Evolutionary conservation across 2,113 vertebrate species (phyloP), one percentile per base, ranked within the genome.

Genomic region (Hydrolagus affinis): DNA sequence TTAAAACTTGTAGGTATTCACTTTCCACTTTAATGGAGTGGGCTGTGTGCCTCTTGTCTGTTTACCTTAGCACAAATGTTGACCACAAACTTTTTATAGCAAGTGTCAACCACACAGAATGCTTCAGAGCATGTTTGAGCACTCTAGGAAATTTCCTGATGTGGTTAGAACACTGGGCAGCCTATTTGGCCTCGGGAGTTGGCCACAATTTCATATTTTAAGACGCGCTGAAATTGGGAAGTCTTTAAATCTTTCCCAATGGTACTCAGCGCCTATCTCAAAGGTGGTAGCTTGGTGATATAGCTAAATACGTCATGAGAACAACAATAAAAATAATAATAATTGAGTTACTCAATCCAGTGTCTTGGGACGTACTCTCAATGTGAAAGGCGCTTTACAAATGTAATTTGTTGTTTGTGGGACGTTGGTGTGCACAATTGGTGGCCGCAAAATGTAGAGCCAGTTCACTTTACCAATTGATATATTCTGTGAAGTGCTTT

Each of bases 1-100:
- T 23, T 70, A 69, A 32, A 75, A 28, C 59, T 62, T 80, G 12
- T 57, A 80, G 76, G 76, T 80, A 60, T 25, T 80, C 21, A 57
- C 76, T 23, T 25, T 9, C 59, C 76, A 80, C 59, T 80, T 62
- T 62, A 62, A n/a, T 19, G 28, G 23, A 80, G 3, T 64, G 44
- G n/a, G 56, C 76, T 60, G 25, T 3, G 0, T 62, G 76, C 57
- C 14, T 80, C 23, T 62, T 80, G 12, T 80, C n/a, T 25, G n/a
- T 80, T 64, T 28, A 64, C 23, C 19, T 80, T 28, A 17, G 59
- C 7, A 60, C 62, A 78, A 78, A 78, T 80, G 59, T 28, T 62
- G 57, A 80, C 76, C 76, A 28, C 76, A 30, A 21, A 0, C 7
- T 80, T 44, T 80, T 80, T 25, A 28, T 28, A 23, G 57, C 59